These are phyloP conservation scores for Rissa tridactyla DNA, from an alignment of 2,113 vertebrate genomes.

Conservation along the genomic window DNA sequence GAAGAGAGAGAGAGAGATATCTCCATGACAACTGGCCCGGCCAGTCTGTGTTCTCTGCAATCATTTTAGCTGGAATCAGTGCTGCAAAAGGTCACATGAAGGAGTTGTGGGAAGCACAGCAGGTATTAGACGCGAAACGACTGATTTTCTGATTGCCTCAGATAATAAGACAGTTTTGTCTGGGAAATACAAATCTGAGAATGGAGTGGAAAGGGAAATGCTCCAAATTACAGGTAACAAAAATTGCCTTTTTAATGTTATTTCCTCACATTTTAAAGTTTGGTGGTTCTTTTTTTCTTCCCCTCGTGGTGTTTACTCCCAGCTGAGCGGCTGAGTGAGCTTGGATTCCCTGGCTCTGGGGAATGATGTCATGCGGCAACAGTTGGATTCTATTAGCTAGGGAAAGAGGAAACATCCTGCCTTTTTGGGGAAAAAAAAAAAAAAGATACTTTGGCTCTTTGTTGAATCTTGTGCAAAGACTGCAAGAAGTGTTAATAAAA, in stretches of 20 bases:
- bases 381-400: constrained; percentile 78
- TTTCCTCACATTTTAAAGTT: background rate
- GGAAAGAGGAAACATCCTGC: constrained; percentile 65
- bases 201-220: constrained; percentile 76
- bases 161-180: constrained; percentile 61
- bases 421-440: constrained; percentile 3
- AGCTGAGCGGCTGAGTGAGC: background rate
- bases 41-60: constrained; percentile 52
- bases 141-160: constrained; percentile 57
- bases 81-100: constrained; percentile 73
- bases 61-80: constrained; percentile 71
- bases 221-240: constrained; percentile 77
- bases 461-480: constrained; percentile 33
- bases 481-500: background rate
- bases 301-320: constrained; percentile 5
- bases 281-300: background rate
- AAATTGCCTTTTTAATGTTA: background rate
- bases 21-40: constrained; percentile 79
- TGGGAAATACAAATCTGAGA: constrained; percentile 71
- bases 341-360: constrained; percentile 60
- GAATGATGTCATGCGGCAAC: constrained; percentile 76
- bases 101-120: constrained; percentile 76
- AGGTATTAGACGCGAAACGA: constrained; percentile 65
- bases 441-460: constrained; percentile 7
- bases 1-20: constrained; percentile 34